Evolutionary conservation across 37 sponge, comb jelly and placozoan genomes (phyloP), one percentile per base, ranked within the genome.

Genomic region (Lycopodina hypogea): DNA sequence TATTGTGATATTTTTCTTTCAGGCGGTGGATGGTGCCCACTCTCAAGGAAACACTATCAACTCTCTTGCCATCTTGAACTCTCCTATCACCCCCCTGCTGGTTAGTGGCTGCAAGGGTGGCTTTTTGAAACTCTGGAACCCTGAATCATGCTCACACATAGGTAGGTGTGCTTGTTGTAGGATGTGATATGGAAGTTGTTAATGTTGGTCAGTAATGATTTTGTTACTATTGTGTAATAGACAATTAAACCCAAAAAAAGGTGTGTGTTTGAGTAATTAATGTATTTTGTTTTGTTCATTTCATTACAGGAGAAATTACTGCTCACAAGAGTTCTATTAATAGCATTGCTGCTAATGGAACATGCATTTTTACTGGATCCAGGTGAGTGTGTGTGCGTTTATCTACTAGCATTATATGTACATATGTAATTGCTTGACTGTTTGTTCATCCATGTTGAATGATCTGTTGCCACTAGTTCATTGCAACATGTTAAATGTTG

Each of bases 41-140:
- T 40, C 87, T 12, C 91, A 90, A 56, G 73, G 83, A 21, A 90
- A 82, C 21, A 75, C 59, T 34, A 90, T 90, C 61, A 86, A 74
- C 21, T 90, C 91, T 4, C 71, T 90, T 24, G 87, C 57, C 22
- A 39, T 65, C 40, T 51, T 86, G 3, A 65, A 56, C 21, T 65
- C 72, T 41, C 78, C 70, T 34, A 14, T 81, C 23, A 42, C 39
- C 18, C 75, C 72, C 0, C 45, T 82, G 65, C 83, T 90, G 45
- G 87, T 90, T 69, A 90, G 91, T 83, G 87, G 83, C 0, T 86
- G 87, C 40, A 86, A 86, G 70, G 88, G 87, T 50, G 91, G 91
- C 30, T 67, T 81, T 6, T 67, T 90, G 67, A 90, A 90, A 57
- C 57, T 90, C 24, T 90, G 91, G 91, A 77, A 56, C 15, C 59